A percentile compares a stretch with the other conserved stretches of the same genome.
These are phyloP conservation scores for Drosophila gaucha DNA, from an alignment of 2,888 invertebrate genomes.

Conservation along the genomic window DNA sequence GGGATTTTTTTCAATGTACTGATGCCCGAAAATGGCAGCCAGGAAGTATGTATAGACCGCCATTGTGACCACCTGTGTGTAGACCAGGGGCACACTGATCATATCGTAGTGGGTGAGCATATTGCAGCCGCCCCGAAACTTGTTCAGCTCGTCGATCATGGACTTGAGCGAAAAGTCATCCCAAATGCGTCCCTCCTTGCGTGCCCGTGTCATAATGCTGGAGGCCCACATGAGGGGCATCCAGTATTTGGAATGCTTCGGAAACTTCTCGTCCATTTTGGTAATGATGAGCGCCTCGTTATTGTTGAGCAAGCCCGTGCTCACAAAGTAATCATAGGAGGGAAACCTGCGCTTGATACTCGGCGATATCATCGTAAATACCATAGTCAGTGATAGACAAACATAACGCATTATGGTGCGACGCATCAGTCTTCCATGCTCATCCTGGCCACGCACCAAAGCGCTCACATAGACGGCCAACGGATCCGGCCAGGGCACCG, in stretches of 20 bases:
- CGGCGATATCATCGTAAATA: conserved; percentile 93
- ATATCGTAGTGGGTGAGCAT: conserved; percentile 90
- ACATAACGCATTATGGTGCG: conserved; percentile 92
- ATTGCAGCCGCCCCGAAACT: conserved; percentile 91
- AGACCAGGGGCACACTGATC: conserved; percentile 90
- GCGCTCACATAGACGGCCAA: conserved; percentile 93
- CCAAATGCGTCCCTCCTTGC: conserved; percentile 94
- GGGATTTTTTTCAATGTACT: conserved; percentile 89
- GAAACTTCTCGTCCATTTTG: conserved; percentile 91
- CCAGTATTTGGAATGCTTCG: conserved; percentile 95
- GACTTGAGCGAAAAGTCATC: conserved; percentile 97
- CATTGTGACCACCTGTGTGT: conserved; percentile 96
- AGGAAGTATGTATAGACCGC: conserved; percentile 94
- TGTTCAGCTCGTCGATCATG: conserved; percentile 93
- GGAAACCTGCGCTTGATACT: conserved; percentile 95
- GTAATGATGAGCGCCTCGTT: conserved; percentile 92
- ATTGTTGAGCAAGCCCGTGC: conserved; percentile 91
- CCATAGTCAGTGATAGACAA: conserved; percentile 93
- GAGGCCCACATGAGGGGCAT: conserved; percentile 95
- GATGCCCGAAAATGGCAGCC: conserved; percentile 93
- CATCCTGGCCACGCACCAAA: conserved; percentile 92
- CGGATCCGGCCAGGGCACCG: conserved; percentile 94
- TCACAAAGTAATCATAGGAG: conserved; percentile 91
- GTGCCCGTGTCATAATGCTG: conserved; percentile 93
- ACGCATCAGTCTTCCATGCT: conserved; percentile 91